Percentiles rank a stretch among this genome's conserved stretches.
These are phyloP conservation scores for Phalacrocorax carbo DNA, from an alignment of 2,113 vertebrate species.

Conservation along the genomic window DNA sequence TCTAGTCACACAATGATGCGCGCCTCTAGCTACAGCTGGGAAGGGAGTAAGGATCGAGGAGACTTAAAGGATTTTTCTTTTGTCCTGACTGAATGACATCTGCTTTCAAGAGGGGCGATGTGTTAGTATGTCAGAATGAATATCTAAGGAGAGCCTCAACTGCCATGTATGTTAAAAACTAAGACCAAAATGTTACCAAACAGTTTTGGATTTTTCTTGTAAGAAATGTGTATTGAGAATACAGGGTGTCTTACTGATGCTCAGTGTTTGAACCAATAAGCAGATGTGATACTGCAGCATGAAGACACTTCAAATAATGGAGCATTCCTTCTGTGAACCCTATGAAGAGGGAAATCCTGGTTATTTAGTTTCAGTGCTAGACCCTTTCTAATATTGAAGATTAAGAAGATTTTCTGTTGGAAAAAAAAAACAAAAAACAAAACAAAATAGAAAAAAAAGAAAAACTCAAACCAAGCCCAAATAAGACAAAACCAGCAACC, in stretches of 20 bases:
- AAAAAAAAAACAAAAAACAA: too few relatives aligned
- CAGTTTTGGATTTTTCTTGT: not conserved
- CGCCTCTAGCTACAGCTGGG: accelerated
- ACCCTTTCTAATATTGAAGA: not conserved
- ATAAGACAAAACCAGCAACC: too few relatives aligned
- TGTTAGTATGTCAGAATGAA: not conserved
- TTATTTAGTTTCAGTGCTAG: not conserved
- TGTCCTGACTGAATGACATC: too few relatives aligned
- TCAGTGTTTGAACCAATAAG: not conserved
- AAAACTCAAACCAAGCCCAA: not conserved
- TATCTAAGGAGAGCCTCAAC: not conserved
- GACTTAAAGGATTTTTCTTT: not conserved
- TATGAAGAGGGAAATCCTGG: not conserved
- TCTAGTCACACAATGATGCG: accelerated
- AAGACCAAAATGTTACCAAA: not conserved
- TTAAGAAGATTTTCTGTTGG: not conserved
- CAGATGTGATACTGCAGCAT: accelerated
- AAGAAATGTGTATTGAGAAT: not conserved
- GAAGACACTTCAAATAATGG: not conserved
- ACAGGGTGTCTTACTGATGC: not conserved
- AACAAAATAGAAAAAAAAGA: not conserved
- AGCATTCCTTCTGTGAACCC: not conserved
- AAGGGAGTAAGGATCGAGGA: not conserved
- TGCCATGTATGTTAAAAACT: not conserved
- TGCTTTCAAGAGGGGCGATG: not conserved